Conservation (phyloP, 2,113 vertebrate genomes). For the Chionis minor region DNA sequence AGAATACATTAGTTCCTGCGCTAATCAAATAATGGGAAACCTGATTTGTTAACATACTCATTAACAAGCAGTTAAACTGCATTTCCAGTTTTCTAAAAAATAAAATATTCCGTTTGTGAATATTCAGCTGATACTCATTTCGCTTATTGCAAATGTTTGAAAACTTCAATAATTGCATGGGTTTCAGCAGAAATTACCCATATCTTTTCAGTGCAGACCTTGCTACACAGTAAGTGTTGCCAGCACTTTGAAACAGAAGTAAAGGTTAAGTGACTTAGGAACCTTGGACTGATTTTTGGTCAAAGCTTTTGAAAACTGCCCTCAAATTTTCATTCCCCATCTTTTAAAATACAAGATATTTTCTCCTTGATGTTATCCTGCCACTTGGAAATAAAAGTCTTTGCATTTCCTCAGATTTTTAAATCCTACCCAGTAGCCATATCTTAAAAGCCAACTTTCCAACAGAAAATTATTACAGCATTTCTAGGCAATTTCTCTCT, state of each 20-base stretch:
- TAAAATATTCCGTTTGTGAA: neutral
- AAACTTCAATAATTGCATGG: neutral
- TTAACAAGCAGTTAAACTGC: neutral
- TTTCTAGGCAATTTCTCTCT: neutral
- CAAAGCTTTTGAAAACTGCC: neutral
- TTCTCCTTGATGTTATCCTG: neutral
- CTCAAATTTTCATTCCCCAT: neutral
- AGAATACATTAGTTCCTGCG: neutral
- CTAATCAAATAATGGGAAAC: slow-evolving; percentile 11
- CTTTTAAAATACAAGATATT: neutral
- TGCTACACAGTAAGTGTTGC: neutral
- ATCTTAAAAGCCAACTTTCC: neutral
- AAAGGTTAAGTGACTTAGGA: slow-evolving; percentile 1
- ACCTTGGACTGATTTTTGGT: neutral
- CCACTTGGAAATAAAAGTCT: neutral
- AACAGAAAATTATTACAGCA: neutral
- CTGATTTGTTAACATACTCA: neutral
- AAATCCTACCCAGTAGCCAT: neutral
- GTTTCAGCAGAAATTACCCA: neutral
- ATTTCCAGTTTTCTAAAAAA: neutral
- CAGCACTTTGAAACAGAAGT: neutral
- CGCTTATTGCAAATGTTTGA: neutral
- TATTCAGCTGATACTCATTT: neutral
- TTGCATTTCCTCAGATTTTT: neutral
- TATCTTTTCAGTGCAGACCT: neutral